These are phyloP conservation scores for Clusia tigrina DNA, from an alignment of 2,888 invertebrate genomes.

Conservation along the genomic window DNA sequence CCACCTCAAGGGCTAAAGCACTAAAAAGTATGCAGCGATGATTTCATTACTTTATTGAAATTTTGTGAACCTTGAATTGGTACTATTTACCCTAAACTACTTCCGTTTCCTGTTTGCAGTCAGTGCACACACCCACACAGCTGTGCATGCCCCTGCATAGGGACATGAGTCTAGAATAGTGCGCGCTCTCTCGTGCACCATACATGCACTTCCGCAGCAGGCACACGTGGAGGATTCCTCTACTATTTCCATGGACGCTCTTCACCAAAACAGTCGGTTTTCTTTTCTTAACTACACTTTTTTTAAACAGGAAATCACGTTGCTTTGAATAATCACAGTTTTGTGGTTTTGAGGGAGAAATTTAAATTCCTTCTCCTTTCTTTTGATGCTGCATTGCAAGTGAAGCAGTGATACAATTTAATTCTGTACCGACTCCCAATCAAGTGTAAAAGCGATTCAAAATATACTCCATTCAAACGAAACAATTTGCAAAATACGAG, in stretches of 20 bases:
- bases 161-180: not conserved
- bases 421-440: too few species aligned
- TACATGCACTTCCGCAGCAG: not conserved
- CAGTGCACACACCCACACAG: not conserved
- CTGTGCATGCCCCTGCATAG: not conserved
- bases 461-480: too few species aligned
- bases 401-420: too few species aligned
- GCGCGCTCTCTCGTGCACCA: too few species aligned
- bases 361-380: too few species aligned
- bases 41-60: conserved; percentile 5
- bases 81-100: conserved; percentile 13
- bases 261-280: not conserved
- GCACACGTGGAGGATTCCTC: not conserved
- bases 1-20: not conserved
- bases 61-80: not conserved
- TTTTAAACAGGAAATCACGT: not conserved
- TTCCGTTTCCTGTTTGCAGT: not conserved
- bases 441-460: too few species aligned
- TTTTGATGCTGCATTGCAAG: too few species aligned
- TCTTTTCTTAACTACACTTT: not conserved
- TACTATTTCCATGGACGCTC: not conserved
- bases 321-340: not conserved
- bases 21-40: not conserved
- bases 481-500: too few species aligned
- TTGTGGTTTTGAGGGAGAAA: too few species aligned